Conservation (phyloP, 2,888 invertebrate genomes). For the Cheilosia urbana region DNA sequence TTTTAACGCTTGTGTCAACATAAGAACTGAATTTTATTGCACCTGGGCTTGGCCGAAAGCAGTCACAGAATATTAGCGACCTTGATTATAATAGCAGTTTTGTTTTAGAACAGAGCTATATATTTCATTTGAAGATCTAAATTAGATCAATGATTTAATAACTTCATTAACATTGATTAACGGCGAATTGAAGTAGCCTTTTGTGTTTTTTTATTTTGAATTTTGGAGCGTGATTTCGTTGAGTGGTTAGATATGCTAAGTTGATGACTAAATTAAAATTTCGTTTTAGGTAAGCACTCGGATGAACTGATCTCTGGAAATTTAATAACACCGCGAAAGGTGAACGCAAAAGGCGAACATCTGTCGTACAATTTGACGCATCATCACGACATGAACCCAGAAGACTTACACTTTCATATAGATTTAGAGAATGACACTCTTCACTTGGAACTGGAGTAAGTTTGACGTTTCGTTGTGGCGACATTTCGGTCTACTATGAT, state of each 20-base stretch:
- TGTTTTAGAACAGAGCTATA: conserved; percentile 8
- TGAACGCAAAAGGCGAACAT: conserved; percentile 81
- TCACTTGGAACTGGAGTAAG: conserved; percentile 83
- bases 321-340: conserved; percentile 82
- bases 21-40: conserved; percentile 61
- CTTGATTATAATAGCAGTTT: conserved; percentile 44
- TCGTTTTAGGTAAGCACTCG: conserved; percentile 81
- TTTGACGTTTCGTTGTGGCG: conserved; percentile 16
- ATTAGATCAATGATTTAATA: conserved; percentile 65
- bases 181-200: conserved; percentile 6
- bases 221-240: conserved; percentile 19
- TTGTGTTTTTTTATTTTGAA: background rate
- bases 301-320: conserved; percentile 80
- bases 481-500: too few species aligned
- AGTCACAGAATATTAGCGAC: conserved; percentile 48
- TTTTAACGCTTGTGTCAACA: conserved; percentile 52
- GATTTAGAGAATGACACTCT: conserved; percentile 80
- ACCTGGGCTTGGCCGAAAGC: conserved; percentile 55
- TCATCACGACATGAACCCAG: conserved; percentile 78
- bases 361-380: conserved; percentile 81
- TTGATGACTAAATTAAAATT: conserved; percentile 12
- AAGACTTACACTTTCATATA: conserved; percentile 79
- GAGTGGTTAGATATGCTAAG: too few species aligned
- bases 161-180: conserved; percentile 56
- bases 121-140: conserved; percentile 55